Conservation (phyloP, 1,140 invertebrate genomes). For the Cotesia chilonis region DNA sequence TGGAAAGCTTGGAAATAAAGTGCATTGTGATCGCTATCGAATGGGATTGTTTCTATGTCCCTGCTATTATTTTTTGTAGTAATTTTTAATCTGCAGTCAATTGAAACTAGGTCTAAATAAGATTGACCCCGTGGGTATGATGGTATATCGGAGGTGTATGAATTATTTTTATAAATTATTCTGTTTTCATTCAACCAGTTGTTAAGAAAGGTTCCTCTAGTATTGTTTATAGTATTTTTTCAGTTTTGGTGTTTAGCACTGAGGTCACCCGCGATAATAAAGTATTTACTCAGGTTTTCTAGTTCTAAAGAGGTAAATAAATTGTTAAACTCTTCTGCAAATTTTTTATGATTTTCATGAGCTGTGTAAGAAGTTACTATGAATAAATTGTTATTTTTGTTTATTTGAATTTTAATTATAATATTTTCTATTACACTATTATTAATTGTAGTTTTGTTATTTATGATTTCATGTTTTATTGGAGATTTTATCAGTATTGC, state of each 20-base stretch:
- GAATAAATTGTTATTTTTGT: slow-evolving; percentile 1
- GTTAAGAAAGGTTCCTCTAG: slow-evolving; percentile 28
- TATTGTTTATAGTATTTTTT: slow-evolving; percentile 34
- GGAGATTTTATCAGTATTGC: not conserved
- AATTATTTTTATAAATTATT: slow-evolving; percentile 28
- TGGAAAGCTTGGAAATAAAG: not conserved
- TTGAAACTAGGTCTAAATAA: slow-evolving; percentile 38
- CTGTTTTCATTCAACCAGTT: slow-evolving; percentile 35
- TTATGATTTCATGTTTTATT: slow-evolving; percentile 1
- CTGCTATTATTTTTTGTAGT: not conserved
- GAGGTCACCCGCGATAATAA: slow-evolving; percentile 42
- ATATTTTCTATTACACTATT: slow-evolving; percentile 5
- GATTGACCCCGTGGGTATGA: slow-evolving; percentile 34
- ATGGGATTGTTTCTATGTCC: slow-evolving; percentile 36
- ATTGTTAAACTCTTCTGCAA: slow-evolving; percentile 23
- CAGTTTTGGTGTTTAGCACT: slow-evolving; percentile 39
- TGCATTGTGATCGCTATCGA: slow-evolving; percentile 44
- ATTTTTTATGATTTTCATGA: not conserved
- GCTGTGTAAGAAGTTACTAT: slow-evolving; percentile 18
- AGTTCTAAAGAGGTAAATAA: slow-evolving; percentile 39
- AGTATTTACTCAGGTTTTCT: slow-evolving; percentile 34
- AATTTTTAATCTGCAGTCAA: slow-evolving; percentile 37
- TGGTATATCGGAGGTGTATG: slow-evolving; percentile 35
- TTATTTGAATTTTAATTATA: slow-evolving; percentile 15
- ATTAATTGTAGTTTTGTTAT: not conserved